phyloP scores from a whole-genome alignment of 2,888 invertebrate genomes.

The Saturnia japonica region DNA sequence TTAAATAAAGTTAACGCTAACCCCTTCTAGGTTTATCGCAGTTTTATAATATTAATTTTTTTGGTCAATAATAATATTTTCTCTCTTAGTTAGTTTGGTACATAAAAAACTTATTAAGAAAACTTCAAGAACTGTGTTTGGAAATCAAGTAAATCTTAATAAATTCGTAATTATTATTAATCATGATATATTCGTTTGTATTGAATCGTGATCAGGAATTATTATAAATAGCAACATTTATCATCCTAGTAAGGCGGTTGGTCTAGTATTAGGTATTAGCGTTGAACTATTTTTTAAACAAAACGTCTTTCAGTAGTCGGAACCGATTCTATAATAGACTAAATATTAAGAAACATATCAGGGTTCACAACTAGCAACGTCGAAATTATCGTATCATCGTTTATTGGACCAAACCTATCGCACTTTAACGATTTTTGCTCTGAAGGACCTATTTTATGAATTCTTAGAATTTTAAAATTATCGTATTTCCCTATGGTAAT shows the following conservation, averaged over 20 bases:
- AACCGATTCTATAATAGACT: slow-evolving; percentile 2
- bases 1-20: neutral
- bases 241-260: neutral
- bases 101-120: neutral
- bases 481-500: too few relatives aligned
- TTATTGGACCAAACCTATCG: too few relatives aligned
- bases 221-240: neutral
- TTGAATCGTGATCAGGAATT: too few relatives aligned
- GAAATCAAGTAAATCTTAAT: too few relatives aligned
- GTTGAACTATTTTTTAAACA: neutral
- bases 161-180: neutral
- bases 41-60: too few relatives aligned
- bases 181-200: neutral
- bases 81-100: too few relatives aligned
- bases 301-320: neutral
- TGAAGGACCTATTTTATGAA: too few relatives aligned
- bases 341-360: neutral
- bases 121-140: neutral
- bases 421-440: too few relatives aligned
- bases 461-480: too few relatives aligned
- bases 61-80: too few relatives aligned
- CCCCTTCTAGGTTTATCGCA: neutral
- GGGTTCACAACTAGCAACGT: too few relatives aligned
- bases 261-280: neutral
- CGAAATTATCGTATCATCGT: too few relatives aligned